Conservation (phyloP, 2,797 vertebrate genomes). For the Loris lydekkerianus region DNA sequence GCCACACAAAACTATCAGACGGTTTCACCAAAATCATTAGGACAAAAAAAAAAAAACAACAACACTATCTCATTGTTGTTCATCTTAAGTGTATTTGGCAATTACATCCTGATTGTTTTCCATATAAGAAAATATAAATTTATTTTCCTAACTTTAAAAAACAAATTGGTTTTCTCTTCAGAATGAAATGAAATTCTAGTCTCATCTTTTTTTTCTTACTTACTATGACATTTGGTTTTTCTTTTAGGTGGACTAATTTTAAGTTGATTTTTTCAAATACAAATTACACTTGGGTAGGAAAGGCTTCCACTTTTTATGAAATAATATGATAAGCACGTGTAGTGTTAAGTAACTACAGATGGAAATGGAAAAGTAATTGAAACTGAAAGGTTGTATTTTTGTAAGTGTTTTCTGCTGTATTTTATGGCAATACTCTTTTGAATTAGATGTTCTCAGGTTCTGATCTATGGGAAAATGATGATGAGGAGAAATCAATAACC, state of each 20-base stretch:
- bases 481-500: background rate
- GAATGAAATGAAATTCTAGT: conserved; percentile 33
- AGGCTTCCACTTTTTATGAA: conserved; percentile 10
- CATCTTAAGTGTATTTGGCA: conserved; percentile 10
- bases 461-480: background rate
- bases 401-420: background rate
- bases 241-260: conserved; percentile 25
- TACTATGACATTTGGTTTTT: conserved; percentile 44
- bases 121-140: conserved; percentile 2
- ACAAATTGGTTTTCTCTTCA: conserved; percentile 16
- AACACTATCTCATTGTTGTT: background rate
- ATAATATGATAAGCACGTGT: background rate
- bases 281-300: background rate
- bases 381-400: background rate
- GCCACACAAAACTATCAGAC: background rate
- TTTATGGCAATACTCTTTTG: background rate
- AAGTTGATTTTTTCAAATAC: conserved; percentile 23
- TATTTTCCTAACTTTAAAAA: background rate
- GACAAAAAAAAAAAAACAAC: conserved; percentile 1
- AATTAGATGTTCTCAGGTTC: background rate
- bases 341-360: background rate
- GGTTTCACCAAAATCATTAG: conserved; percentile 2
- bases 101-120: conserved; percentile 30
- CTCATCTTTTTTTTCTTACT: background rate
- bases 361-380: background rate